Evolutionary conservation across 2,888 invertebrate genomes (phyloP).

Genomic region (Helleia helle): DNA sequence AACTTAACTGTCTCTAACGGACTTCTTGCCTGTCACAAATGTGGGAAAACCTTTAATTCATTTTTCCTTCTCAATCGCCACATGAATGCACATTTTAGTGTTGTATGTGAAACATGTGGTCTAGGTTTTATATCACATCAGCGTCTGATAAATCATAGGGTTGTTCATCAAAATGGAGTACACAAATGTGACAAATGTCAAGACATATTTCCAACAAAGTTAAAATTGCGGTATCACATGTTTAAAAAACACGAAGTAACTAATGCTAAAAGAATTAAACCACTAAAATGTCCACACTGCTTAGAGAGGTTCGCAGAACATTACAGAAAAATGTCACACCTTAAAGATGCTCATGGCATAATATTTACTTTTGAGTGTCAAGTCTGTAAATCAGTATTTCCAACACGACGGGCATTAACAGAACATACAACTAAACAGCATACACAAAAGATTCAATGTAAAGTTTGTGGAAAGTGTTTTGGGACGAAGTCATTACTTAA

Average conservation of each 20-base stretch:
- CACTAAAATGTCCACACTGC: slow-evolving; percentile 59
- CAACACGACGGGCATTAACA: slow-evolving; percentile 50
- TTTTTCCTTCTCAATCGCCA: slow-evolving; percentile 58
- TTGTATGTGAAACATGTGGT: slow-evolving; percentile 63
- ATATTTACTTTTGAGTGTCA: slow-evolving; percentile 53
- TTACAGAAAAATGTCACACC: slow-evolving; percentile 59
- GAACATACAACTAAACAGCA: slow-evolving; percentile 59
- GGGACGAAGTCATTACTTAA: slow-evolving; percentile 51
- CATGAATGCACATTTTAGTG: slow-evolving; percentile 62
- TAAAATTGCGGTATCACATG: slow-evolving; percentile 53
- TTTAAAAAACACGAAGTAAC: slow-evolving; percentile 53
- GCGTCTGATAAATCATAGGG: slow-evolving; percentile 49
- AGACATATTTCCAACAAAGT: slow-evolving; percentile 49
- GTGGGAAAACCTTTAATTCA: slow-evolving; percentile 51
- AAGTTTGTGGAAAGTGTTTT: slow-evolving; percentile 56
- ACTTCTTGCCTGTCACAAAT: slow-evolving; percentile 49
- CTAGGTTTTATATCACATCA: slow-evolving; percentile 61
- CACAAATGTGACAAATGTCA: slow-evolving; percentile 55
- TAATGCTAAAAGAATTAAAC: slow-evolving; percentile 49
- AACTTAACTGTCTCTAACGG: slow-evolving; percentile 43
- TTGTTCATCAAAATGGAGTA: slow-evolving; percentile 53
- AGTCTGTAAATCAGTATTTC: slow-evolving; percentile 43
- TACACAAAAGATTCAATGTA: slow-evolving; percentile 55
- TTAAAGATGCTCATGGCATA: slow-evolving; percentile 55
- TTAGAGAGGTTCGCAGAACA: slow-evolving; percentile 59